Evolutionary conservation across 2,797 vertebrate species (phyloP).

Genomic region (Hemibagrus guttatus): DNA sequence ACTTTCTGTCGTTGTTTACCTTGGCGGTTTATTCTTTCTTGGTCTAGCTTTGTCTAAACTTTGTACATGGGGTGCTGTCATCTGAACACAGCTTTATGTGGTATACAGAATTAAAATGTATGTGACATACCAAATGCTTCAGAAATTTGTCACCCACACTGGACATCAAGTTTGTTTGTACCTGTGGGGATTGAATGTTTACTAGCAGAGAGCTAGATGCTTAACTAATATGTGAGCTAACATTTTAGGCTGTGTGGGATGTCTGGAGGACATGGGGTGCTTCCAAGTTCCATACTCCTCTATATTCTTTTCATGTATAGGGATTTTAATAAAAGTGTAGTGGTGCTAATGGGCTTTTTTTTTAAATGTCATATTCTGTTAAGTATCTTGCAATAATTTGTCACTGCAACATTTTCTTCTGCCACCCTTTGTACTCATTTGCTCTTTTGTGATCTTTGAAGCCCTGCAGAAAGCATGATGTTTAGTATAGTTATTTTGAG

Average conservation of each 20-base stretch:
- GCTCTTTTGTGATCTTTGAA: constrained; percentile 25
- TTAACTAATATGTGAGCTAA: not conserved
- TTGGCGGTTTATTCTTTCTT: not conserved
- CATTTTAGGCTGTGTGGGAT: not conserved
- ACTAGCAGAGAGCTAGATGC: not conserved
- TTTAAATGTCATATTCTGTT: not conserved
- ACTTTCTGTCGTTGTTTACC: not conserved
- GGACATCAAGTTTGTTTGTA: not conserved
- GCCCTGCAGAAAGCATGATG: constrained; percentile 7
- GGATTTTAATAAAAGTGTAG: not conserved
- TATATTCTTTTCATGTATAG: not conserved
- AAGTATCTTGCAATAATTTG: constrained; percentile 20
- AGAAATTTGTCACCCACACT: not conserved
- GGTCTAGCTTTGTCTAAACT: not conserved
- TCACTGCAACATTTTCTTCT: not conserved
- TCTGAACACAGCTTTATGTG: not conserved
- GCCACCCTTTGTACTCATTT: not conserved
- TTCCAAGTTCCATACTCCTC: not conserved
- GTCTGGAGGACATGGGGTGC: not conserved
- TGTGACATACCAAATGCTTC: not conserved
- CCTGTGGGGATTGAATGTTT: not conserved
- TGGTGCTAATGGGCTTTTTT: not conserved
- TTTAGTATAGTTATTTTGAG: constrained; percentile 27
- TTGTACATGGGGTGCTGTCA: not conserved
- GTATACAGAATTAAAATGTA: not conserved